Conservation (phyloP, 2,113 vertebrate genomes). For the Montifringilla adamsi region DNA sequence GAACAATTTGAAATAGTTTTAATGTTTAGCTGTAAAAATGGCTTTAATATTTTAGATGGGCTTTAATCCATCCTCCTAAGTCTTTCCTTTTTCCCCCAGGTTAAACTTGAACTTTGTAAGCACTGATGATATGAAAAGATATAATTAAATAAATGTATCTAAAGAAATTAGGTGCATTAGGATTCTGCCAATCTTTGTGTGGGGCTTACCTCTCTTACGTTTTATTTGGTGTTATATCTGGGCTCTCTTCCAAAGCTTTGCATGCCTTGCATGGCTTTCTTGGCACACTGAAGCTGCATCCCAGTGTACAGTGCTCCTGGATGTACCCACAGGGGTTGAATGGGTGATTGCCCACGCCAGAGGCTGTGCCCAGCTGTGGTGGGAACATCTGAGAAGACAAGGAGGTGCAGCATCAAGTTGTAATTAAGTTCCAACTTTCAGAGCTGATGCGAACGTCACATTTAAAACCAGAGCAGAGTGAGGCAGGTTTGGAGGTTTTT, state of each 20-base stretch:
- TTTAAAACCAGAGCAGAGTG: neutral
- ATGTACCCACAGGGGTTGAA: neutral
- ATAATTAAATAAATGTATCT: neutral
- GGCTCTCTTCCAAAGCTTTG: neutral
- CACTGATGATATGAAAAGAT: neutral
- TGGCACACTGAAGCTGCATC: neutral
- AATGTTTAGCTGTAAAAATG: neutral
- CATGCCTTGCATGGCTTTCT: accelerated
- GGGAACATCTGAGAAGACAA: neutral
- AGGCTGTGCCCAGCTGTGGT: neutral
- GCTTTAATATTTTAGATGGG: neutral
- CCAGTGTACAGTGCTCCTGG: neutral
- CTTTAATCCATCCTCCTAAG: neutral
- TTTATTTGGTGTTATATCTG: neutral
- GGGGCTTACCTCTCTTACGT: neutral
- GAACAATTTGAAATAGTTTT: neutral
- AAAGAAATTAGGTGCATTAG: neutral
- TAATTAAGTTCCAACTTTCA: neutral
- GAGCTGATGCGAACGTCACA: neutral
- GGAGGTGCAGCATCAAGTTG: neutral
- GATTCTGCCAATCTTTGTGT: neutral
- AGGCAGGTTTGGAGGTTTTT: neutral
- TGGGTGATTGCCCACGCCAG: neutral
- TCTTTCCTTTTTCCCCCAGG: neutral
- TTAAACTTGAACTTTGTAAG: neutral